A percentile compares a stretch with the other conserved stretches of the same genome.
Conservation (phyloP, 2,797 vertebrate species). For the Anas acuta region DNA sequence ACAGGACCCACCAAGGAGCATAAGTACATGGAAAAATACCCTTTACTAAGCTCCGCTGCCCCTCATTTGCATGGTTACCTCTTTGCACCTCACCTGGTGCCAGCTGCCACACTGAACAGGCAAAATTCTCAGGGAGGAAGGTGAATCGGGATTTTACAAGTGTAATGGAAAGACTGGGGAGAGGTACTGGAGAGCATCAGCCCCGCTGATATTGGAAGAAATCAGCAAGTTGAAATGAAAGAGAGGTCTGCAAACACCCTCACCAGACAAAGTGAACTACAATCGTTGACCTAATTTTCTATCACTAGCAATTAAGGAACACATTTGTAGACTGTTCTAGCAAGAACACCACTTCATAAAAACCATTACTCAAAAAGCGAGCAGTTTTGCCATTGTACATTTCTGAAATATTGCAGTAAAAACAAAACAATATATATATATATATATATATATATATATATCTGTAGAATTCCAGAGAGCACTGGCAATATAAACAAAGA, state of each 20-base stretch:
- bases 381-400: neutral
- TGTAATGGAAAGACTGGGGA: accelerated
- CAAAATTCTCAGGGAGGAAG: accelerated
- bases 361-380: neutral
- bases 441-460: no score
- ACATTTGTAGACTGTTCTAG: neutral
- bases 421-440: no score
- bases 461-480: neutral
- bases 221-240: neutral
- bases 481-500: neutral
- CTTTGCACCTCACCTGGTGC: neutral
- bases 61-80: neutral
- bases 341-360: neutral
- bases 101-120: neutral
- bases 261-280: neutral
- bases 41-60: neutral
- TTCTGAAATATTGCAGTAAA: neutral
- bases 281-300: neutral
- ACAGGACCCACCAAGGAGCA: neutral
- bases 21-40: accelerated
- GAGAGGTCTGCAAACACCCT: neutral
- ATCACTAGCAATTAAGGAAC: neutral
- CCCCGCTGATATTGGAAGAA: neutral
- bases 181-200: neutral
- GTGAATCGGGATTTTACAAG: neutral